phyloP scores from a whole-genome alignment of 2,888 invertebrate species.

The Cephonodes hylas region DNA sequence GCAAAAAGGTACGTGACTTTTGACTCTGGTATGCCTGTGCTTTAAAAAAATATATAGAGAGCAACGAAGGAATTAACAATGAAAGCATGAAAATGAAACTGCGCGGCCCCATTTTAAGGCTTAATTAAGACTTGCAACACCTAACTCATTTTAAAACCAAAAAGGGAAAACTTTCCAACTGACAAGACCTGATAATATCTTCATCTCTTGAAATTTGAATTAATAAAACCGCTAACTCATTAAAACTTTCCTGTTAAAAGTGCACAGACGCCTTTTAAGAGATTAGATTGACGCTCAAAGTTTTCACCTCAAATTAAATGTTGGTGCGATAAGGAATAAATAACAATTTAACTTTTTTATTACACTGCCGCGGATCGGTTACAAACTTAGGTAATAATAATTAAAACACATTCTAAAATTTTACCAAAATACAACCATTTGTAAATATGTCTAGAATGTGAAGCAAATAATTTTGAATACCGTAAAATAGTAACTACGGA shows the following conservation, averaged over 20 bases:
- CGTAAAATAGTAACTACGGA: too few species aligned
- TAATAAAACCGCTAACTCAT: constrained; percentile 35
- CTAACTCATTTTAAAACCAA: constrained; percentile 7
- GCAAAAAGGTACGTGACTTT: constrained; percentile 7
- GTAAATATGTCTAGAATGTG: too few species aligned
- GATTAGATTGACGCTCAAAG: constrained; percentile 48
- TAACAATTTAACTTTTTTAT: constrained; percentile 26
- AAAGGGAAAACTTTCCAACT: constrained; percentile 11
- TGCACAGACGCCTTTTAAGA: constrained; percentile 41
- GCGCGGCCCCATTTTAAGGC: neutral
- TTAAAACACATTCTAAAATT: too few species aligned
- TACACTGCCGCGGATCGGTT: neutral
- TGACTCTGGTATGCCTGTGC: neutral
- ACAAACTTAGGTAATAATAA: too few species aligned
- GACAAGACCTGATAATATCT: constrained; percentile 15
- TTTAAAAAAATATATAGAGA: neutral
- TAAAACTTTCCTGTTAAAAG: constrained; percentile 46
- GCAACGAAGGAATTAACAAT: neutral
- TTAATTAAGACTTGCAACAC: neutral
- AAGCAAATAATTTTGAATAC: too few species aligned
- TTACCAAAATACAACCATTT: too few species aligned
- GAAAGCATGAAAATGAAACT: neutral
- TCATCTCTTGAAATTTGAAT: constrained; percentile 21
- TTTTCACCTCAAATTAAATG: constrained; percentile 33
- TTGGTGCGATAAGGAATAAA: constrained; percentile 23